phyloP scores from a whole-genome alignment of 1,140 invertebrate species.

The Philopotamus ludificatus region DNA sequence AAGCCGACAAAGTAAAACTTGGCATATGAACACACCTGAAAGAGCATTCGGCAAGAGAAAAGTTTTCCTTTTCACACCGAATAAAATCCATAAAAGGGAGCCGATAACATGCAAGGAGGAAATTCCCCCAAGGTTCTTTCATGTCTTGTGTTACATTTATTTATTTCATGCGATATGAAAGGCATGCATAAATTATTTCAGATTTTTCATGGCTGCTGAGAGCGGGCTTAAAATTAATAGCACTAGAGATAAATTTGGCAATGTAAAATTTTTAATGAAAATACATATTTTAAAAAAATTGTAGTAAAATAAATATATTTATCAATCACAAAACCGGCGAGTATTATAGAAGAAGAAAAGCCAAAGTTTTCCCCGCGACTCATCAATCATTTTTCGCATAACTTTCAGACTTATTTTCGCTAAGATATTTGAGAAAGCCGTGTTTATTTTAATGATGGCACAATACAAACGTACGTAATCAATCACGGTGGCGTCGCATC shows the following conservation, averaged over 20 bases:
- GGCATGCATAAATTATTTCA: too few species aligned
- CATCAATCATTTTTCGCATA: conserved; percentile 30
- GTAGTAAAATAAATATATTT: too few species aligned
- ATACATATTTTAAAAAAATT: too few species aligned
- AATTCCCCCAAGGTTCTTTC: conserved; percentile 22
- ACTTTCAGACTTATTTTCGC: conserved; percentile 24
- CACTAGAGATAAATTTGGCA: too few species aligned
- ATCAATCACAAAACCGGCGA: too few species aligned
- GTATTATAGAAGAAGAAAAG: conserved; percentile 21
- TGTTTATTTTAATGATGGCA: conserved; percentile 16
- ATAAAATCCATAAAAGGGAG: conserved; percentile 26
- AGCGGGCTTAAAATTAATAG: too few species aligned
- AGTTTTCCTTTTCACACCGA: conserved; percentile 15
- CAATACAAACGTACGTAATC: too few species aligned
- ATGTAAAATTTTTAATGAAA: too few species aligned
- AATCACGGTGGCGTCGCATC: too few species aligned
- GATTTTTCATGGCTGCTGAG: too few species aligned
- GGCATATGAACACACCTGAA: conserved; percentile 9
- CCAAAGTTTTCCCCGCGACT: conserved; percentile 20
- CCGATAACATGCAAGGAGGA: conserved; percentile 1
- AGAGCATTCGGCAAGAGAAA: conserved; percentile 4
- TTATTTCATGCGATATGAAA: neutral
- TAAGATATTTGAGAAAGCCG: neutral
- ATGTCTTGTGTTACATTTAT: neutral
- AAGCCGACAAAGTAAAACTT: conserved; percentile 8